Conservation (phyloP, 2,113 vertebrate genomes). For the Galemys pyrenaicus region DNA sequence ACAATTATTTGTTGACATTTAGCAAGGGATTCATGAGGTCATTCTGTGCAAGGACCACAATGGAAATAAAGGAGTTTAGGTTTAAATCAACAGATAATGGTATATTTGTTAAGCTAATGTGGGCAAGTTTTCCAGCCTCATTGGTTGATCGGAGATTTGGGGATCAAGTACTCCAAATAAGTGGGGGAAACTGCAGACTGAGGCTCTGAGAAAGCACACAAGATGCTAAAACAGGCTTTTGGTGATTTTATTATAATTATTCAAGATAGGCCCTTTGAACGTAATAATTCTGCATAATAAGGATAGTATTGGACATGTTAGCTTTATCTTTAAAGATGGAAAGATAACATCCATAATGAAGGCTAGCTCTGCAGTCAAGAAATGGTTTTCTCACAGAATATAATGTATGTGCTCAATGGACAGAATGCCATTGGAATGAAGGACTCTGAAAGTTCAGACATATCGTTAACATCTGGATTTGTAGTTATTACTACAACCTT, state of each 20-base stretch:
- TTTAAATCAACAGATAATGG: slow-evolving; percentile 93
- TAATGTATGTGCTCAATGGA: slow-evolving; percentile 92
- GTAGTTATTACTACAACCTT: slow-evolving; percentile 92
- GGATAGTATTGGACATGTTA: slow-evolving; percentile 91
- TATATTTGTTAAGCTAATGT: slow-evolving; percentile 92
- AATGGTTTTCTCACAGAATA: slow-evolving; percentile 93
- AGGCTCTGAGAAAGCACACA: slow-evolving; percentile 92
- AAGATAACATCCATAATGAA: slow-evolving; percentile 93
- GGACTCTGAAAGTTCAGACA: slow-evolving; percentile 92
- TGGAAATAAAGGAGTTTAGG: slow-evolving; percentile 91
- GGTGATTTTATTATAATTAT: slow-evolving; percentile 90
- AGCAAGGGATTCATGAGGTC: slow-evolving; percentile 90
- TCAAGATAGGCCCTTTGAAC: slow-evolving; percentile 92
- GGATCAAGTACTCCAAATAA: slow-evolving; percentile 93
- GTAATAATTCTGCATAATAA: slow-evolving; percentile 91
- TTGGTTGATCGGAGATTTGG: slow-evolving; percentile 91
- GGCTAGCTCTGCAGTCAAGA: slow-evolving; percentile 92
- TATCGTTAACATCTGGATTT: slow-evolving; percentile 87
- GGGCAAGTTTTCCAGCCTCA: slow-evolving; percentile 91
- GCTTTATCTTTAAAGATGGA: slow-evolving; percentile 93
- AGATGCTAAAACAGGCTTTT: slow-evolving; percentile 89
- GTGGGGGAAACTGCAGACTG: slow-evolving; percentile 92
- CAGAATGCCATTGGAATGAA: slow-evolving; percentile 93
- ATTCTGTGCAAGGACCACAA: slow-evolving; percentile 93
- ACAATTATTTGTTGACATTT: no score